These are phyloP conservation scores for Diachasma alloeum DNA, from an alignment of 1,140 invertebrate species.

Conservation along the genomic window DNA sequence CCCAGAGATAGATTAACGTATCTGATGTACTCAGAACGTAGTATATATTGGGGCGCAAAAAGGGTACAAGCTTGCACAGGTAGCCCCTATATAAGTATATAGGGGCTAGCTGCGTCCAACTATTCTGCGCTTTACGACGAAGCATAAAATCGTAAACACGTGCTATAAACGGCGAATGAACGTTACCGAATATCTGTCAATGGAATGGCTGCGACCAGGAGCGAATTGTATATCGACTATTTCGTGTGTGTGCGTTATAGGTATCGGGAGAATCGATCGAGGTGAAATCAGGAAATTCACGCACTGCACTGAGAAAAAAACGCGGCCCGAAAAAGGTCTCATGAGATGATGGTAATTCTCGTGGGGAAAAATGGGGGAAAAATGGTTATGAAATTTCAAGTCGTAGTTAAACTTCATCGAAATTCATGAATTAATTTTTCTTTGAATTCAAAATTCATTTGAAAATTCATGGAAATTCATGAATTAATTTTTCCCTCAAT, in stretches of 20 bases:
- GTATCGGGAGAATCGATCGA: neutral
- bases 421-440: too few species aligned
- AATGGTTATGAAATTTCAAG: too few species aligned
- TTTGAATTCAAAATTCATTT: too few species aligned
- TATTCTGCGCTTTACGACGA: conserved; percentile 47
- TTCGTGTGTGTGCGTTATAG: neutral
- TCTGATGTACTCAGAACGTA: neutral
- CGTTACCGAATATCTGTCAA: conserved; percentile 41
- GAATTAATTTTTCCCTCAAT: too few species aligned
- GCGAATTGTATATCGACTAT: neutral
- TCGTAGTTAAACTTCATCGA: too few species aligned
- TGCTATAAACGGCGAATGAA: conserved; percentile 42
- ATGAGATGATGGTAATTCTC: too few species aligned
- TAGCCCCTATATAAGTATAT: neutral
- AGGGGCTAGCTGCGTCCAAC: conserved; percentile 35
- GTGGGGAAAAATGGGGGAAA: too few species aligned
- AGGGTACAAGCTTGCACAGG: neutral
- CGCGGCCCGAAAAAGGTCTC: too few species aligned
- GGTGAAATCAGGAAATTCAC: neutral
- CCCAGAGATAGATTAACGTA: neutral
- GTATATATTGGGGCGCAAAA: neutral
- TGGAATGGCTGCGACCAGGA: conserved; percentile 22
- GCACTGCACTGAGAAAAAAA: too few species aligned
- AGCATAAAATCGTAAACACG: conserved; percentile 52
- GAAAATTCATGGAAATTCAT: too few species aligned